These are phyloP conservation scores for Podarcis cretensis DNA, from an alignment of 2,113 vertebrate species.

Conservation along the genomic window DNA sequence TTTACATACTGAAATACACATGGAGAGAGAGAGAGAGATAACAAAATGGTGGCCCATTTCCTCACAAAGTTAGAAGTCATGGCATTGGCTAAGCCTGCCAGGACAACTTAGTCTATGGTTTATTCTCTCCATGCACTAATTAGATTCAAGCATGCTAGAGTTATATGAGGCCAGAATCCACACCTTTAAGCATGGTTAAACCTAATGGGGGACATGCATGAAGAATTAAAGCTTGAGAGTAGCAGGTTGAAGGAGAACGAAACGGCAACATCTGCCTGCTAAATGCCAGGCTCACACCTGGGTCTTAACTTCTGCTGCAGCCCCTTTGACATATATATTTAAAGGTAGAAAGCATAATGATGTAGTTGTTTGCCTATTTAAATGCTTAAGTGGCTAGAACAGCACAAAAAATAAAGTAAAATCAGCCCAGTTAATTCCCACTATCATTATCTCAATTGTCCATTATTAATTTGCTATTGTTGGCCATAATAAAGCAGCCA, in stretches of 20 bases:
- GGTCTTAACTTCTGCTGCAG: background rate
- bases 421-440: conserved; percentile 11
- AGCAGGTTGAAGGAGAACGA: background rate
- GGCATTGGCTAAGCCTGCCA: too few species aligned
- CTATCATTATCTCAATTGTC: conserved; percentile 43
- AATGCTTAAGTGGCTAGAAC: background rate
- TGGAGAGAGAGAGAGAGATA: too few species aligned
- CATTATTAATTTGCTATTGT: conserved; percentile 37
- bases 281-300: too few species aligned
- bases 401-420: conserved; percentile 28
- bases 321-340: background rate
- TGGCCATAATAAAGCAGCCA: conserved; percentile 7
- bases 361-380: background rate
- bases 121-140: too few species aligned
- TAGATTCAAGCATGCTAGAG: too few species aligned
- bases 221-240: background rate
- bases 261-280: background rate
- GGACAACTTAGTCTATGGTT: too few species aligned
- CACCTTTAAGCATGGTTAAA: background rate
- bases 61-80: too few species aligned
- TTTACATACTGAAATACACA: too few species aligned
- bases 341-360: background rate
- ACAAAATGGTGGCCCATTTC: too few species aligned
- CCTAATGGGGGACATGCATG: background rate
- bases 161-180: too few species aligned